Evolutionary conservation across 2,888 invertebrate genomes (phyloP), one percentile per base, ranked within the genome.

Genomic region (Cantharis flavilabris): DNA sequence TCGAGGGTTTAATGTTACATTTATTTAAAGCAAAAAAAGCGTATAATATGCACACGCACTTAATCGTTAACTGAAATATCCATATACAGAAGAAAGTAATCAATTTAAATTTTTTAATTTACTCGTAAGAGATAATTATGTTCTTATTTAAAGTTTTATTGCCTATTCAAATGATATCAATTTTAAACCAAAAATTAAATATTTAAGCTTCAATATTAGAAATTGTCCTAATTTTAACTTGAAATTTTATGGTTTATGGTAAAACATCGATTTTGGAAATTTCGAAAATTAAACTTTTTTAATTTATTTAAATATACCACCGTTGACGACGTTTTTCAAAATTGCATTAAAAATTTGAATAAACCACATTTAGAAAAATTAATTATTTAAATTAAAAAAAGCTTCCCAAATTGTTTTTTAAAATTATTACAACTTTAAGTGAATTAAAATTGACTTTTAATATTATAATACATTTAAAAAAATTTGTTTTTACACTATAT

Each of bases 31-130:
- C 9, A 62, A 26, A 62, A 71, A 71, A 71, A 62, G 3, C 7
- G 0, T 23, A 7, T 62, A 62, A 62, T 18, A 4, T 16, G 3
- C 5, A 20, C 23, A 71, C 71, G 62, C 62, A 71, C 18, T 62
- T 26, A 71, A 71, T 20, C 62, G 70, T 26, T 62, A 20, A 62
- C 23, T 71, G 26, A 33, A 62, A 16, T 62, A 26, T n/a, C 71
- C 71, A 23, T 62, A 71, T 62, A 71, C 23, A 71, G 62, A 26
- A 71, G 71, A 62, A 71, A 71, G 71, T 28, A 62, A 71, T 71
- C 70, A 71, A 62, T 28, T 62, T 49, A 7, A 49, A 49, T n/a
- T n/a, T 49, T 49, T 49, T 33, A 9, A 49, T n/a, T 49, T 49
- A 33, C 49, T n/a, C n/a, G 5, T n/a, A n/a, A n/a, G 49, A 49